Evolutionary conservation across 2,888 invertebrate species (phyloP), one percentile per base, ranked within the genome.

Genomic region (Pterobdella sp.): DNA sequence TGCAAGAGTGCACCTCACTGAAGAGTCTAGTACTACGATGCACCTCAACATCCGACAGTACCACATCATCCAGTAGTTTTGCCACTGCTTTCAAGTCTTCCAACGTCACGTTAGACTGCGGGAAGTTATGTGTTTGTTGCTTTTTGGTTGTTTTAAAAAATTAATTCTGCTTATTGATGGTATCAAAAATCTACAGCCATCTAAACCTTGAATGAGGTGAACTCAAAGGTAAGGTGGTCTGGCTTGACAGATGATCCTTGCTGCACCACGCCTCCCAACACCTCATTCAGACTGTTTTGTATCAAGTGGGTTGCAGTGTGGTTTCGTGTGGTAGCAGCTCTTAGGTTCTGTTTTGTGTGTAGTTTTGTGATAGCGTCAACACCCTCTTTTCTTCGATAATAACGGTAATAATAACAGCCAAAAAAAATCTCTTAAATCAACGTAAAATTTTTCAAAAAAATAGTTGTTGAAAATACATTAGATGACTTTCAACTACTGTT

Each of bases 281-380:
- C 92, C 82, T 89, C 89, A 74, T 94, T 87, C 73, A 98, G 85
- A 22, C 93, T 93, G 84, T 90, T 92, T 85, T 97, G 96, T 4
- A 98, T 86, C 29, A 94, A 88, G 84, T 98, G 98, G 0, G 98
- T 98, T 36, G 94, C 96, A 92, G 85, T 98, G 95, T 98, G 98
- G 74, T 81, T 80, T 36, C 76, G 72, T 80, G 80, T 81, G 76
- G 80, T 80, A 0, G 77, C 77, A 18, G 76, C 29, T 34, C 81
- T 72, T 26, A 77, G 76, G 2, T 75, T 76, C 80, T 80, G 74
- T 35, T 10, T 56, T 22, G 14, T 14, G 10, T 7, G 49, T 14
- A 14, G 49, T 14, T 14, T 42, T 7, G 49, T 42, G 49, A 22
- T 42, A 14, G 49, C 7, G 49, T 42, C 49, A 42, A 42, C 10